Evolutionary conservation across 2,888 invertebrate species (phyloP).

Genomic region (Cheilosia soror): DNA sequence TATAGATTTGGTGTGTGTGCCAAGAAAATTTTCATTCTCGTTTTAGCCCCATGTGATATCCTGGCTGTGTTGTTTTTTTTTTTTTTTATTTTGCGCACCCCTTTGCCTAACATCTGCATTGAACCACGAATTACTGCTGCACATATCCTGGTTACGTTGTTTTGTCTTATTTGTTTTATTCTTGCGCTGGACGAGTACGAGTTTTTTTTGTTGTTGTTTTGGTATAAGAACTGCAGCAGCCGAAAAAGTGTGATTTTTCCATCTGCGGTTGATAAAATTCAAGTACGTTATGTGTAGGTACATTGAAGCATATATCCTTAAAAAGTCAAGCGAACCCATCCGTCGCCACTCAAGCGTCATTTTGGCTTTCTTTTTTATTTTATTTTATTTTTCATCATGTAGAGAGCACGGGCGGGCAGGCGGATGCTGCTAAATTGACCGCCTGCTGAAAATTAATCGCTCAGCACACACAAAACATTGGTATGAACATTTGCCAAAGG

Average conservation of each 20-base stretch:
- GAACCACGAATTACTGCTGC: slow-evolving; percentile 75
- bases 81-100: slow-evolving; percentile 59
- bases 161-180: slow-evolving; percentile 51
- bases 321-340: slow-evolving; percentile 72
- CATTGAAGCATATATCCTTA: slow-evolving; percentile 64
- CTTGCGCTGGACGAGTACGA: slow-evolving; percentile 50
- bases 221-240: slow-evolving; percentile 40
- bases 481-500: slow-evolving; percentile 74
- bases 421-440: slow-evolving; percentile 83
- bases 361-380: slow-evolving; percentile 36
- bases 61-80: slow-evolving; percentile 30
- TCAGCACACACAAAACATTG: slow-evolving; percentile 66
- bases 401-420: slow-evolving; percentile 77
- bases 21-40: slow-evolving; percentile 71
- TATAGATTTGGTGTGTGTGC: slow-evolving; percentile 39
- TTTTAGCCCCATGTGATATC: slow-evolving; percentile 68
- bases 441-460: slow-evolving; percentile 80
- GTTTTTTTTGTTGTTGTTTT: slow-evolving; percentile 1
- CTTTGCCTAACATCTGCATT: slow-evolving; percentile 73
- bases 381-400: slow-evolving; percentile 60
- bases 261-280: slow-evolving; percentile 67
- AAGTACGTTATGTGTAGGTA: slow-evolving; percentile 49
- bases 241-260: slow-evolving; percentile 61
- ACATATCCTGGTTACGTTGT: slow-evolving; percentile 70
- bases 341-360: slow-evolving; percentile 70